Evolutionary conservation across 2,888 invertebrate species (phyloP), one percentile per base, ranked within the genome.

Genomic region (Ecliptopera silaceata): DNA sequence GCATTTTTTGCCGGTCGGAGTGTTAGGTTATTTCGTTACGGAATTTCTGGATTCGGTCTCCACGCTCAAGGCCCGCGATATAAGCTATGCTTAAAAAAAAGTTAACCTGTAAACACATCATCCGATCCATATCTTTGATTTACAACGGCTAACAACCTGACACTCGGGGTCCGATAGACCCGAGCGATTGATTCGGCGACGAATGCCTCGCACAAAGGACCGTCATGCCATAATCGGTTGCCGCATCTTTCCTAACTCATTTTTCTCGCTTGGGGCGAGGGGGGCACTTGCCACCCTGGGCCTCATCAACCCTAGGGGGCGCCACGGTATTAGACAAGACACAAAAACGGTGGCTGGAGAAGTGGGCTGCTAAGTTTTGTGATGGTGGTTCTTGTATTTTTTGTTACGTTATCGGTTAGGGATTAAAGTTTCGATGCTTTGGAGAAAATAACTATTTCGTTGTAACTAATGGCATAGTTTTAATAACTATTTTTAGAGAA

Each of bases 201-300:
- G 82, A 85, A 86, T 84, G 84, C 80, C 77, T 77, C 79, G 71
- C 78, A 87, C 87, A 88, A 88, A 88, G 84, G 83, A 74, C 74
- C 77, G 84, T 82, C 84, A 84, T 82, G 84, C 85, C 81, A 88
- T 88, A 88, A 89, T 89, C 89, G 88, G 79, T 76, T 79, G 82
- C 83, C 88, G 86, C 91, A 91, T 91, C 91, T 91, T 89, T 90
- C 88, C 90, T 91, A 90, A 90, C 91, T 91, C 91, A 91, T 91
- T 91, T 91, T 91, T 91, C 91, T 91, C 87, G 87, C 84, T 82
- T 71, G 82, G 80, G 82, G 86, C 66, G 60, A 70, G 61, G 64
- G 75, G 71, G 65, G 67, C 15, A 13, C 26, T 42, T 75, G 82
- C 51, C 42, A 47, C 57, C 51, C 51, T 34, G n/a, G 50, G 41